A percentile compares a stretch with the other conserved stretches of the same genome.
phyloP scores from a whole-genome alignment of 2,888 invertebrate species.

The Chalcis sispes region DNA sequence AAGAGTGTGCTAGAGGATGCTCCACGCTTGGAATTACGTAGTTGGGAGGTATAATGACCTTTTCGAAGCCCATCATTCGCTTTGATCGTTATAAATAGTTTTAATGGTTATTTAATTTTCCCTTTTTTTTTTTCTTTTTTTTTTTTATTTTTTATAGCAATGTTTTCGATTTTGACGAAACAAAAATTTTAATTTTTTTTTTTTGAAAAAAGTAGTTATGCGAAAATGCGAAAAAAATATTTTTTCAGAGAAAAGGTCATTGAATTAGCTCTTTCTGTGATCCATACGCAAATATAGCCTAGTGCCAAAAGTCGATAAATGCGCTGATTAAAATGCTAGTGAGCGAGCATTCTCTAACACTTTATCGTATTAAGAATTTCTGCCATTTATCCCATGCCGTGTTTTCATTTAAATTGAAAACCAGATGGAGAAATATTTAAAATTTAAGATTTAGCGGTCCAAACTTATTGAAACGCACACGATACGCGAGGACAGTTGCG shows the following conservation, averaged over 20 bases:
- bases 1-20: constrained; percentile 26
- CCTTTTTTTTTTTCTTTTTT: no score
- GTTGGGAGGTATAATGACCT: constrained; percentile 9
- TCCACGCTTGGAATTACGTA: constrained; percentile 6
- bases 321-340: not conserved
- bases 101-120: no score
- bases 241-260: constrained; percentile 21
- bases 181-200: not conserved
- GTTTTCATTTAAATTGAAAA: constrained; percentile 10
- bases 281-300: constrained; percentile 26
- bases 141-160: no score
- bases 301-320: constrained; percentile 44
- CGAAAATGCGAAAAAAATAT: constrained; percentile 1
- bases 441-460: constrained; percentile 47
- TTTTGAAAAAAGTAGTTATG: not conserved
- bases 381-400: constrained; percentile 18
- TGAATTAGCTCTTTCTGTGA: constrained; percentile 32
- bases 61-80: not conserved
- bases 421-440: not conserved
- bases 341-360: not conserved
- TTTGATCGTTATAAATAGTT: no score
- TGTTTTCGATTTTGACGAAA: no score
- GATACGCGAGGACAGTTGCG: constrained; percentile 2
- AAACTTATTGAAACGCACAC: constrained; percentile 42
- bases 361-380: constrained; percentile 14